phyloP scores from a whole-genome alignment of 53 echinoderm and acorn worm genomes.

The Antedon mediterranea region DNA sequence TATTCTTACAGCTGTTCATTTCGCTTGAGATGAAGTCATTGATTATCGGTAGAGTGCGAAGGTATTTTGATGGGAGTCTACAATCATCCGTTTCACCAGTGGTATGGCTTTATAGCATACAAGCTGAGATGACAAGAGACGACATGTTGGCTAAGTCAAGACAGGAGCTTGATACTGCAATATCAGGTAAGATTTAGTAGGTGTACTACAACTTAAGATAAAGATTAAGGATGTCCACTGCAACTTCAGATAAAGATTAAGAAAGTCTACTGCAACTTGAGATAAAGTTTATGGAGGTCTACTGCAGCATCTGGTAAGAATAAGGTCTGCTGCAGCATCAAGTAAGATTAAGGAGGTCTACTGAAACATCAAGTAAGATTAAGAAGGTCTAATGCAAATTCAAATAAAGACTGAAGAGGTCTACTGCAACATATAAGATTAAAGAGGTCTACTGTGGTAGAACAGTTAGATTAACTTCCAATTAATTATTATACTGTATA shows the following conservation, averaged over 20 bases:
- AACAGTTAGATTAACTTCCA: too few relatives aligned
- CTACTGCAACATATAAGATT: too few relatives aligned
- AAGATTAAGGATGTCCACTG: neutral
- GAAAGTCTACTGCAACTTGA: neutral
- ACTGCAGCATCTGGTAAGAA: neutral
- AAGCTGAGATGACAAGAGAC: constrained; percentile 52
- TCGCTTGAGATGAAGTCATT: constrained; percentile 54
- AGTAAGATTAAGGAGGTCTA: too few relatives aligned
- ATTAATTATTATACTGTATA: too few relatives aligned
- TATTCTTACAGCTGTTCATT: constrained; percentile 50
- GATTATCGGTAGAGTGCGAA: constrained; percentile 66
- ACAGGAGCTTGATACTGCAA: neutral
- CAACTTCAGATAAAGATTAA: too few relatives aligned
- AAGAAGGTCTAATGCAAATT: neutral
- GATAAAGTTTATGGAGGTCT: neutral
- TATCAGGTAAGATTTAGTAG: neutral
- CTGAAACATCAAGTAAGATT: neutral
- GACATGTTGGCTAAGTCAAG: constrained; percentile 11
- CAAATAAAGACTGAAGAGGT: too few relatives aligned
- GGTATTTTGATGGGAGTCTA: constrained; percentile 56
- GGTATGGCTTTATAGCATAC: constrained; percentile 61
- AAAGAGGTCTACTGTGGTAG: too few relatives aligned
- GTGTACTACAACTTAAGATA: neutral
- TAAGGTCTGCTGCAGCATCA: neutral
- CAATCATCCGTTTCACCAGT: constrained; percentile 25